Evolutionary conservation across 2,797 vertebrate genomes (phyloP).

Genomic region (Craterocephalus amniculus): DNA sequence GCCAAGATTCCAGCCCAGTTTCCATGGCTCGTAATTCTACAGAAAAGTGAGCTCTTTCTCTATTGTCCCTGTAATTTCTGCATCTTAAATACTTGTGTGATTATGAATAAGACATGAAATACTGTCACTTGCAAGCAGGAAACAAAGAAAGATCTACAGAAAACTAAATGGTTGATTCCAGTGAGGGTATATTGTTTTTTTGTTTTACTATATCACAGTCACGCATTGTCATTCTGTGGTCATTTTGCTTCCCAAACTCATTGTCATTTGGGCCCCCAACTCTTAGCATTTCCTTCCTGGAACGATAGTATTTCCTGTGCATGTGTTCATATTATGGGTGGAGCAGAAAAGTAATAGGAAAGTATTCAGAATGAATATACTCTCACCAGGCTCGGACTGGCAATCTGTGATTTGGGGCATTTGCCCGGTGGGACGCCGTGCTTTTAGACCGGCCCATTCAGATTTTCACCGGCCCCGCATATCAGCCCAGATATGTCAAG

Average conservation of each 20-base stretch:
- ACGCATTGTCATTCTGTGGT: constrained; percentile 3
- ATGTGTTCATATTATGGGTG: constrained; percentile 9
- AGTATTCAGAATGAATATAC: constrained; percentile 3
- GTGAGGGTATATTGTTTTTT: neutral
- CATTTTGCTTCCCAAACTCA: constrained; percentile 13
- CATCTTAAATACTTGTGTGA: constrained; percentile 6
- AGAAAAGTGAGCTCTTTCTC: constrained; percentile 34
- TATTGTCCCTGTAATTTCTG: constrained; percentile 14
- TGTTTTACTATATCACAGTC: neutral
- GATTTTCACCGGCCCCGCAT: no score
- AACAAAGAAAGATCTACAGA: neutral
- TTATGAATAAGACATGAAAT: constrained; percentile 17
- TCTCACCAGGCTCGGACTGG: no score
- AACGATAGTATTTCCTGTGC: constrained; percentile 69
- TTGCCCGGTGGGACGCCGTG: no score
- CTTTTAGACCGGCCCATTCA: no score
- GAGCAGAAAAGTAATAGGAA: neutral
- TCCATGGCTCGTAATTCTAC: constrained; percentile 51
- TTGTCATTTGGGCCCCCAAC: constrained; percentile 27
- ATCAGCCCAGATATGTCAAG: no score
- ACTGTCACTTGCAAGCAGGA: constrained; percentile 6
- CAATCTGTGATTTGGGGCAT: no score
- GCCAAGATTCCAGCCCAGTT: constrained; percentile 65
- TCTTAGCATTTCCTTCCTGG: constrained; percentile 58
- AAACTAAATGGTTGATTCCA: neutral